These are phyloP conservation scores for Branchinecta lynchi DNA, from an alignment of 1,140 invertebrate genomes.

Conservation along the genomic window DNA sequence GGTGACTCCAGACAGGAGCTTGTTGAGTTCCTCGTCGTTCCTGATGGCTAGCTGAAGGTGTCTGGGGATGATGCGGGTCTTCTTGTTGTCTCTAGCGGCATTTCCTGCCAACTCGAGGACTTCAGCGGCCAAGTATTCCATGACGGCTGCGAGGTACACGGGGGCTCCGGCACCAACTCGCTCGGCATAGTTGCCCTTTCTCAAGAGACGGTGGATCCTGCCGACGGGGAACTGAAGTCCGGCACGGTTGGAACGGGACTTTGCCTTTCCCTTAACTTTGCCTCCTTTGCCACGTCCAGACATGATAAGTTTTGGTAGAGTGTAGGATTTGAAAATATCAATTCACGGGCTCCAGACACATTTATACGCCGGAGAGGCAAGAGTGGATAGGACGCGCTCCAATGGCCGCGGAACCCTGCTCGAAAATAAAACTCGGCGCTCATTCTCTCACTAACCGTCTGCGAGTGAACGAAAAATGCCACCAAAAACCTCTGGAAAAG, in stretches of 20 bases:
- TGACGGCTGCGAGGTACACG: conserved; percentile 49
- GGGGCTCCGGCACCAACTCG: conserved; percentile 49
- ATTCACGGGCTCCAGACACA: not conserved
- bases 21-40: conserved; percentile 38
- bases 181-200: conserved; percentile 55
- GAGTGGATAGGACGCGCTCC: not conserved
- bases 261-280: conserved; percentile 45
- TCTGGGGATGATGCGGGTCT: conserved; percentile 36
- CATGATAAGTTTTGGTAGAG: conserved; percentile 29
- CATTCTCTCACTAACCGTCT: not conserved
- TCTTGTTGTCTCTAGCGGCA: conserved; percentile 48
- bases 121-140: conserved; percentile 47
- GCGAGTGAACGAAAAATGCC: conserved; percentile 26
- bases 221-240: conserved; percentile 55
- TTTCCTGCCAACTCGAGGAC: conserved; percentile 61
- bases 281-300: conserved; percentile 43
- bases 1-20: conserved; percentile 35
- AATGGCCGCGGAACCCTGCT: not conserved
- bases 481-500: conserved; percentile 33
- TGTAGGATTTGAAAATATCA: not conserved
- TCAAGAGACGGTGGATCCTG: conserved; percentile 47
- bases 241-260: conserved; percentile 44
- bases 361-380: not conserved
- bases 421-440: not conserved
- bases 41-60: conserved; percentile 38